Evolutionary conservation across 2,888 invertebrate genomes (phyloP).

Genomic region (Pasiphila rectangulata): DNA sequence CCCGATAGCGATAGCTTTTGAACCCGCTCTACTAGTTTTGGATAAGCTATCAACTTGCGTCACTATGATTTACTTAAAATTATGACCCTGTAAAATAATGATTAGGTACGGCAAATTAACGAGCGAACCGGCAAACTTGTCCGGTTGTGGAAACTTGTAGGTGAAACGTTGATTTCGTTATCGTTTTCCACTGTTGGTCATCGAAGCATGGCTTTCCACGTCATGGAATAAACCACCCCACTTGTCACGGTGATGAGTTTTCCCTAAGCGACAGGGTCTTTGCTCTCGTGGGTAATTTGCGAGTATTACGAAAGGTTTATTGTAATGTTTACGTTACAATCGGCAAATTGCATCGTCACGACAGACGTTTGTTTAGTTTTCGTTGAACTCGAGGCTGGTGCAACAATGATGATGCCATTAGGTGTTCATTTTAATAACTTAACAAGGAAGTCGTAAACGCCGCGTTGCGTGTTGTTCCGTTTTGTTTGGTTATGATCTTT

Average conservation of each 20-base stretch:
- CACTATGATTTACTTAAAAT: slow-evolving; percentile 48
- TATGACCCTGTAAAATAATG: slow-evolving; percentile 18
- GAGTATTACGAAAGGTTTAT: slow-evolving; percentile 38
- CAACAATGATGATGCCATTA: slow-evolving; percentile 21
- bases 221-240: slow-evolving; percentile 75
- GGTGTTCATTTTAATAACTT: slow-evolving; percentile 27
- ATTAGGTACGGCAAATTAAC: slow-evolving; percentile 8
- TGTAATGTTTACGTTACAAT: slow-evolving; percentile 36
- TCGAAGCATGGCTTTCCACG: slow-evolving; percentile 66
- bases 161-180: slow-evolving; percentile 48
- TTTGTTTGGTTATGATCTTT: slow-evolving; percentile 26
- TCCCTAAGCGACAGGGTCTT: slow-evolving; percentile 29
- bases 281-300: slow-evolving; percentile 27
- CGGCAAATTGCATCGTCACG: slow-evolving; percentile 33
- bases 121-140: slow-evolving; percentile 11
- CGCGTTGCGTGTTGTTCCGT: slow-evolving; percentile 15
- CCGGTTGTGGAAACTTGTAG: slow-evolving; percentile 41
- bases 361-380: slow-evolving; percentile 29
- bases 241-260: slow-evolving; percentile 71
- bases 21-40: slow-evolving; percentile 69
- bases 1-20: slow-evolving; percentile 54
- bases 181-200: slow-evolving; percentile 62
- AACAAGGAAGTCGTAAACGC: slow-evolving; percentile 29
- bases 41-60: slow-evolving; percentile 74
- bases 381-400: slow-evolving; percentile 22